These are phyloP conservation scores for Buceros bicornis DNA, from an alignment of 2,797 vertebrate genomes.

Conservation along the genomic window DNA sequence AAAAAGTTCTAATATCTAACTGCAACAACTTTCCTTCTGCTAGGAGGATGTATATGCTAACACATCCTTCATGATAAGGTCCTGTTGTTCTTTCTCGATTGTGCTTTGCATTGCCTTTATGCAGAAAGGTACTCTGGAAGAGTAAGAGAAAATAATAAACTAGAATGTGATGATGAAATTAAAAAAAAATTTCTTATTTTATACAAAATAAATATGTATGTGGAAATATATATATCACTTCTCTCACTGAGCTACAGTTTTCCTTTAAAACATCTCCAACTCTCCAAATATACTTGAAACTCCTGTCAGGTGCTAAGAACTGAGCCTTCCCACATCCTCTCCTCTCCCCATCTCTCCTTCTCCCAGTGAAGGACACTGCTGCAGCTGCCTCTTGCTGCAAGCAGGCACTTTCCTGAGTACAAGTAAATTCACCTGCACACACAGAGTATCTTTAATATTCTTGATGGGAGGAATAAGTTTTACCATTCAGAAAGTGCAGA, in stretches of 20 bases:
- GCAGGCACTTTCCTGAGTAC: not conserved
- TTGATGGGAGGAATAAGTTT: not conserved
- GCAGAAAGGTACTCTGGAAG: not conserved
- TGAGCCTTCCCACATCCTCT: not conserved
- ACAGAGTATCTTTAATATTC: not conserved
- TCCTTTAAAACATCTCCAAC: not conserved
- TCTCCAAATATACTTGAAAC: not conserved
- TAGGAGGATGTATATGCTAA: not conserved
- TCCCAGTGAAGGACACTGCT: not conserved
- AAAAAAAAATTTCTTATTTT: not conserved
- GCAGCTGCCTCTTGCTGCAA: not conserved
- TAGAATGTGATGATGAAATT: not conserved
- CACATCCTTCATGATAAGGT: not conserved
- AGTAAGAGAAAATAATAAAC: not conserved
- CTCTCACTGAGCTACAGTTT: not conserved
- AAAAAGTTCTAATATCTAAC: not conserved
- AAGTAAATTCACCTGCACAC: not conserved
- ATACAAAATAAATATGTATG: not conserved
- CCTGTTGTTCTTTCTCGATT: not conserved
- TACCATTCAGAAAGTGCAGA: not conserved
- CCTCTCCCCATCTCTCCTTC: not conserved
- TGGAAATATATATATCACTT: not conserved
- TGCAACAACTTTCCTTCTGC: not conserved
- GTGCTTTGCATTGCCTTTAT: not conserved
- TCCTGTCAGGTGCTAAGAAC: not conserved